phyloP scores from a whole-genome alignment of 2,113 vertebrate species.

The Poicephalus meyeri region DNA sequence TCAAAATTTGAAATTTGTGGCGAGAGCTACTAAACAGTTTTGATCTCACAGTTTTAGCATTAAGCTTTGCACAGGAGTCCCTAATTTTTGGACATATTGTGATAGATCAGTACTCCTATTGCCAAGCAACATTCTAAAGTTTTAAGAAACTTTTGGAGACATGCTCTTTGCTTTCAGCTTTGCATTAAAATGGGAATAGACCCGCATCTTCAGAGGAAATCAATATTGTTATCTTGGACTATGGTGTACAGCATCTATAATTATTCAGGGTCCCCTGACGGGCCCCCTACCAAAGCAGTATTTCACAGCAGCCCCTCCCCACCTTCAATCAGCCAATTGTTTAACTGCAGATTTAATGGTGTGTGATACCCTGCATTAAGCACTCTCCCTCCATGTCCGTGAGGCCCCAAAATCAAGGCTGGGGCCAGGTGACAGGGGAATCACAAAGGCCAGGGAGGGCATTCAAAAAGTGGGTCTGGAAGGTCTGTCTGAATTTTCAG shows the following conservation, averaged over 20 bases:
- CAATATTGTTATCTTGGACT: background rate
- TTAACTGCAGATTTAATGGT: background rate
- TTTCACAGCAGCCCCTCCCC: background rate
- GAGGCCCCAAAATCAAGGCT: background rate
- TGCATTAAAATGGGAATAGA: background rate
- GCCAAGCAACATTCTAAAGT: background rate
- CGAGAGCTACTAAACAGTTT: background rate
- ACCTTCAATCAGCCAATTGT: background rate
- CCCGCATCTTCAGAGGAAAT: background rate
- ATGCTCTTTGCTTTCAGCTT: background rate
- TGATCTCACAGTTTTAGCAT: background rate
- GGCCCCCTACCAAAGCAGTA: background rate
- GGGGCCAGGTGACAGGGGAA: fast-evolving
- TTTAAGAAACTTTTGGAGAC: background rate
- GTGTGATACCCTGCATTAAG: background rate
- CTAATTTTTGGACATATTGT: background rate
- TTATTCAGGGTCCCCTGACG: background rate
- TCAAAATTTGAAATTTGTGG: background rate
- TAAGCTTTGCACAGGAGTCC: background rate
- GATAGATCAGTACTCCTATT: background rate
- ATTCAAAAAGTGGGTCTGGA: background rate
- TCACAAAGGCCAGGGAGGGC: background rate
- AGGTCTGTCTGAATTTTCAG: background rate
- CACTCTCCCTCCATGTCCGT: too few relatives aligned
- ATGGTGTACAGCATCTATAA: background rate